Evolutionary conservation across 1,140 invertebrate genomes (phyloP).

Genomic region (Neoseiulus cucumeris): DNA sequence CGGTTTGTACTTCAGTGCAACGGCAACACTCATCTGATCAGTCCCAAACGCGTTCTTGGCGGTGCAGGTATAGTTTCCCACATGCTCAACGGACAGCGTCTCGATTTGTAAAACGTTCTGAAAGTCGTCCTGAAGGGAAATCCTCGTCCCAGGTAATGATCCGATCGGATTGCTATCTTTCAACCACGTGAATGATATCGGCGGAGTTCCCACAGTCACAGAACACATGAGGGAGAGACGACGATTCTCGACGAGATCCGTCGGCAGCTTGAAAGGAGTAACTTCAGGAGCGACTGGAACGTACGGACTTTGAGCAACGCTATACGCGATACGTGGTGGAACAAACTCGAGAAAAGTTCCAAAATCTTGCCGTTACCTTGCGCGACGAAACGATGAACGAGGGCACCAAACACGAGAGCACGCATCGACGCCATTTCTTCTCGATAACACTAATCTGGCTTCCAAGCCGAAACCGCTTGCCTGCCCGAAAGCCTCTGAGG

Average conservation of each 20-base stretch:
- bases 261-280: not conserved
- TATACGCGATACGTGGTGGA: not conserved
- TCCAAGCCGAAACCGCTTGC: not conserved
- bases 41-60: conserved; percentile 44
- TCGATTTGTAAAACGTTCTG: conserved; percentile 5
- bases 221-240: not conserved
- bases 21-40: conserved; percentile 25
- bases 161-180: not conserved
- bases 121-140: not conserved
- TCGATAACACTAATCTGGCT: not conserved
- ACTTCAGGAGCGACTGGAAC: not conserved
- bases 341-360: not conserved
- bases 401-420: not conserved
- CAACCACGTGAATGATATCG: not conserved
- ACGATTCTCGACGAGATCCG: not conserved
- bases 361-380: not conserved
- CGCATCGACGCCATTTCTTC: not conserved
- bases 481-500: too few relatives aligned
- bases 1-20: not conserved
- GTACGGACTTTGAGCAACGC: not conserved
- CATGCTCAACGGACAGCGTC: conserved; percentile 28
- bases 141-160: not conserved
- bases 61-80: conserved; percentile 53
- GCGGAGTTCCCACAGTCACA: not conserved
- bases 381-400: not conserved